Conservation (phyloP, 1,140 invertebrate genomes). For the Pseudomyrmex pallidus region DNA sequence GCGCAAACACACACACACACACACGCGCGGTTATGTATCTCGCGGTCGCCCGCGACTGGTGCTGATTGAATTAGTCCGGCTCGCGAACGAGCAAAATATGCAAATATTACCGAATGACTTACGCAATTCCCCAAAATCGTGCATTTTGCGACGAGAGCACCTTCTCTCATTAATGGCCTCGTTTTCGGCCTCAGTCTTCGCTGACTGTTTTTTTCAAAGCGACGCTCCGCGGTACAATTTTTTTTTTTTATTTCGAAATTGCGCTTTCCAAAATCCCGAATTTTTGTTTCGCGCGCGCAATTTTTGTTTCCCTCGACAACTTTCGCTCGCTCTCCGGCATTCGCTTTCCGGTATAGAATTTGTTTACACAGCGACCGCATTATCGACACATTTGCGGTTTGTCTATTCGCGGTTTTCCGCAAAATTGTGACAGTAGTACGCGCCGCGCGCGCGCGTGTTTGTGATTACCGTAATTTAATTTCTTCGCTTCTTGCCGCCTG, state of each 20-base stretch:
- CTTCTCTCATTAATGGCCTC: not conserved
- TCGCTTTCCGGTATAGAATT: constrained; percentile 9
- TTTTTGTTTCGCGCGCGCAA: too few relatives aligned
- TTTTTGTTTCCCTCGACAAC: not conserved
- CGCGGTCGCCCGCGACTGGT: not conserved
- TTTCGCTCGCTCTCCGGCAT: not conserved
- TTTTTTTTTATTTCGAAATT: too few relatives aligned
- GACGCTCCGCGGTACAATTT: too few relatives aligned
- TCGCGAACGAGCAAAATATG: constrained; percentile 34
- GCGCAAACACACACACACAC: constrained; percentile 31
- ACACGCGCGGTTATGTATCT: not conserved
- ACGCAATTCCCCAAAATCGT: constrained; percentile 24
- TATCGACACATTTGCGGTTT: constrained; percentile 34
- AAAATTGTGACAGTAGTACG: not conserved
- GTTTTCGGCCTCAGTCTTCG: not conserved
- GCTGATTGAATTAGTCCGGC: constrained; percentile 40
- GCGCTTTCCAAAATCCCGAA: too few relatives aligned
- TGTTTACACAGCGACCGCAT: not conserved
- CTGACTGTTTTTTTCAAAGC: not conserved
- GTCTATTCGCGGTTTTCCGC: constrained; percentile 32
- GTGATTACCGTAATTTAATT: constrained; percentile 46
- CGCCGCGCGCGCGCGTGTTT: too few relatives aligned
- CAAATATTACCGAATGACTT: constrained; percentile 40
- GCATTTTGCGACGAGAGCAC: not conserved
- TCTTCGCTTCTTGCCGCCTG: constrained; percentile 25